Base-by-base conservation (phyloP, 2,888 invertebrate species). In the Ophion ventricosus region DNA sequence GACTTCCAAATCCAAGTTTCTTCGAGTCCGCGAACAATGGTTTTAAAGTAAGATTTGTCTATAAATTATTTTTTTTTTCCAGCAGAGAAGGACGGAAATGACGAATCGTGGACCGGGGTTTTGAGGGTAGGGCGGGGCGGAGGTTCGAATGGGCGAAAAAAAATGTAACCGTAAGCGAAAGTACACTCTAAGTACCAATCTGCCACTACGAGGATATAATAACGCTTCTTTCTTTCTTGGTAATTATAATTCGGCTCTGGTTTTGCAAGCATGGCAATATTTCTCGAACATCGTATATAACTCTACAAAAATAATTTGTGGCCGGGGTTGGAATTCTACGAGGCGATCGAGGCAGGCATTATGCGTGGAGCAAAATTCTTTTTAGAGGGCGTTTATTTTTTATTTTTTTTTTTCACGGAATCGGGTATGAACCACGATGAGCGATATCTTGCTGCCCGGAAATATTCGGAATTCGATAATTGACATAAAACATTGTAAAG, bases 281-380 rank as follows among this genome's bases (percentile, higher is more conserved):
- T 64, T 79, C 73, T 76, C 75, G 76, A 82, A 82, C 82, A 84
- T 82, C 73, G 82, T 84, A 85, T 40, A 72, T 69, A 76, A 76
- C 75, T 80, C 84, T 82, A 86, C 82, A 80, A 75, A 82, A 82
- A 75, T 79, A 82, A 78, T 56, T 84, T 73, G 61, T 81, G 81
- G 75, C 29, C 73, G 70, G 87, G 87, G 80, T 29, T 76, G 82
- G 87, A 87, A 85, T 84, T 89, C 89, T 89, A 90, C 85, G 87
- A 89, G 90, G 88, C 87, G 84, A 86, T 90, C 83, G 88, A 89
- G 89, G 87, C 91, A 91, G 91, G 90, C 91, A 91, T 87, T 88
- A 91, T 91, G 91, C 91, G 90, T 91, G 90, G 80, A 80, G 78
- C 82, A 79, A 80, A 69, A 66, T 78, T 80, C 64, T 79, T 79